phyloP scores from a whole-genome alignment of 2,113 vertebrate species.

The Dryoscopus gambensis region DNA sequence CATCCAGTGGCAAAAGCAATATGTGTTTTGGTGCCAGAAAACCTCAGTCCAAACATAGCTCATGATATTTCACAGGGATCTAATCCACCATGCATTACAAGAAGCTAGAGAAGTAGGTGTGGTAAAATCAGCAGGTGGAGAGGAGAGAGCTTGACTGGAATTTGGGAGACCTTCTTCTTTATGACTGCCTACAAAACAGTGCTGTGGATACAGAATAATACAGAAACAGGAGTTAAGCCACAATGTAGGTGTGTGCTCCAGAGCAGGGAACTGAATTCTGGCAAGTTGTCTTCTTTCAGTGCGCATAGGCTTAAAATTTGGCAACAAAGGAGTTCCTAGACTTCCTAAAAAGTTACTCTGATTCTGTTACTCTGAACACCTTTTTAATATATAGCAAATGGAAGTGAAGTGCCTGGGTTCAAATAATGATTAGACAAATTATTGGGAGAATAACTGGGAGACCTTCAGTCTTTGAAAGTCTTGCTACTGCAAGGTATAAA shows the following conservation, averaged over 20 bases:
- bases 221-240: background rate
- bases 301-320: background rate
- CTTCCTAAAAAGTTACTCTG: background rate
- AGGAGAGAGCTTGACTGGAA: background rate
- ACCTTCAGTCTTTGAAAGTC: background rate
- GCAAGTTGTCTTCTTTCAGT: background rate
- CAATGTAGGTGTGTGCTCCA: rapidly evolving
- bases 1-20: background rate
- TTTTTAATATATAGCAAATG: background rate
- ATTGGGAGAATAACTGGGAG: too few relatives aligned
- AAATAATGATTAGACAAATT: background rate
- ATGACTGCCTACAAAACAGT: background rate
- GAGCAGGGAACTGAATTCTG: background rate
- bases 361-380: background rate
- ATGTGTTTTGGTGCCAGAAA: background rate
- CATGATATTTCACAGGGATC: background rate
- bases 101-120: background rate
- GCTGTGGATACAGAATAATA: background rate
- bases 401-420: background rate
- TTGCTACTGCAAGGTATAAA: background rate
- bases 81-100: background rate
- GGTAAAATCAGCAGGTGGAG: background rate
- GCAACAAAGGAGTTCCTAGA: background rate
- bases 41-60: background rate
- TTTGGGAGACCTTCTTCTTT: background rate